Base-by-base conservation (phyloP, 2,888 invertebrate genomes). In the Drosophila fungiperda region DNA sequence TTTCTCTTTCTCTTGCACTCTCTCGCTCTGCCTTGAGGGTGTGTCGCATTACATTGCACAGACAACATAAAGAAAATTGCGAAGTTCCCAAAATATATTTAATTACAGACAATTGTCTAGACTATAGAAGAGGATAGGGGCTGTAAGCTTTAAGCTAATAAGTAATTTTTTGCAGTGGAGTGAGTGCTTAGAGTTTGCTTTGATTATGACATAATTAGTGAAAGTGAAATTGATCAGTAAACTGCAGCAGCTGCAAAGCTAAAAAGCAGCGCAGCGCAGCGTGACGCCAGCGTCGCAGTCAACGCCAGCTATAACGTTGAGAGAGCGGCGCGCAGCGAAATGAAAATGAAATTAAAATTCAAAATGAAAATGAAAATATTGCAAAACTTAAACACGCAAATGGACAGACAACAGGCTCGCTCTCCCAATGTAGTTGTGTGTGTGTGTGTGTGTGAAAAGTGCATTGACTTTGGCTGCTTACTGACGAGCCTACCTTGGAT, bases 121-220 rank as follows among this genome's bases (percentile, higher is more conserved):
- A 78, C 61, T 6, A 35, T 53, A 17, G 11, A 20, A n/a, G 33
- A 26, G 9, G 35, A 2, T 63, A 36, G 48, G 17, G 23, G 3
- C 11, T 29, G n/a, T 2, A 26, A 3, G 29, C 58, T 32, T 55
- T 38, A 17, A 49, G 26, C 38, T 23, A 33, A 62, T 64, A 36
- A 60, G 42, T 42, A 45, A 67, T 62, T 59, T 62, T 59, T 55
- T 72, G 72, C 55, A 62, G 59, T 50, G 49, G 53, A 68, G 48
- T 65, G 23, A 54, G 26, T 48, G 50, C 20, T 55, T 71, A 69
- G 68, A 58, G 53, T 67, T 83, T 83, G 72, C 57, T 73, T 85
- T 80, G 73, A 75, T 81, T 80, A 82, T 90, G 90, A 90, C 90
- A 90, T 91, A 90, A 90, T 91, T 86, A 89, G 90, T 89, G 90